Evolutionary conservation across 2,113 vertebrate species (phyloP).

Genomic region (Promerops cafer): DNA sequence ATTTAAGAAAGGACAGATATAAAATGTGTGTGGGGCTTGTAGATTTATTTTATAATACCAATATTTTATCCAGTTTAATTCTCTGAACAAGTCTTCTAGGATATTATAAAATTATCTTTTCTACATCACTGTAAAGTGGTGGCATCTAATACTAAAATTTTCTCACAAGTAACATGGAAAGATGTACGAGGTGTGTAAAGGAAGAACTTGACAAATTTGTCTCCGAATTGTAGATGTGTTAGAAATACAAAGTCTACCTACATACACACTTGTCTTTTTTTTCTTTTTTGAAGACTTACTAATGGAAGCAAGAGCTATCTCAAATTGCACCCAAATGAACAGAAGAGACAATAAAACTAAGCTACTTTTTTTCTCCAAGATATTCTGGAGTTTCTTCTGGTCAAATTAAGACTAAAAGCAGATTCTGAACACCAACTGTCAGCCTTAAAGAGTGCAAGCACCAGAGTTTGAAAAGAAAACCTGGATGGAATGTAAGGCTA

Average conservation of each 20-base stretch:
- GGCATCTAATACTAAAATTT: background rate
- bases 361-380: background rate
- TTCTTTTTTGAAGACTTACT: background rate
- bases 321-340: background rate
- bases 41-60: background rate
- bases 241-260: background rate
- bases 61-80: background rate
- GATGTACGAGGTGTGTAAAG: background rate
- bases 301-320: background rate
- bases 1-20: background rate
- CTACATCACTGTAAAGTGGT: background rate
- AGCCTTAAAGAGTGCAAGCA: background rate
- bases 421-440: background rate
- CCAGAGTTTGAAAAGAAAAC: background rate
- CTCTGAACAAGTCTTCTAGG: background rate
- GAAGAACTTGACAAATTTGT: background rate
- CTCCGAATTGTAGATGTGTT: background rate
- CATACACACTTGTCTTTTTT: background rate
- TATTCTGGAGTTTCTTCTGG: background rate
- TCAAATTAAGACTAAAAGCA: background rate
- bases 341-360: background rate
- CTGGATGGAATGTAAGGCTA: background rate
- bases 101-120: background rate
- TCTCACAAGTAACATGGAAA: background rate
- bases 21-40: background rate